Evolutionary conservation across 2,888 invertebrate genomes (phyloP).

Genomic region (Leistus spinibarbis): DNA sequence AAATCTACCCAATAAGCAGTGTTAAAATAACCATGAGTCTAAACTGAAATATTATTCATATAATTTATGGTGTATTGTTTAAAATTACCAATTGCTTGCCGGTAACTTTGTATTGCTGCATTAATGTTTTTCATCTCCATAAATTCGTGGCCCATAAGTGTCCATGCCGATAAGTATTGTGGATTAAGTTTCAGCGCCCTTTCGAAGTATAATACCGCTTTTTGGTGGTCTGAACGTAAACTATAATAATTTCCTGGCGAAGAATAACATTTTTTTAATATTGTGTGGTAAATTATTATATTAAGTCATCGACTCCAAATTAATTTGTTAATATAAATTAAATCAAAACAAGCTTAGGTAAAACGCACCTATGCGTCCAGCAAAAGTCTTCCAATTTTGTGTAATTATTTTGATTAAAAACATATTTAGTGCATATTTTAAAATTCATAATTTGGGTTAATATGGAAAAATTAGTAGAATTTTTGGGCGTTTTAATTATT

Average conservation of each 20-base stretch:
- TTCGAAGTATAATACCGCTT: constrained; percentile 97
- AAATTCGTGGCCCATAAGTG: constrained; percentile 97
- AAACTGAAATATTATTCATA: neutral
- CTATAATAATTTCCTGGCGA: constrained; percentile 93
- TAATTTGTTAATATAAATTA: no score
- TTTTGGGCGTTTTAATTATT: neutral
- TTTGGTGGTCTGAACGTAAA: constrained; percentile 92
- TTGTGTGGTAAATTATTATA: no score
- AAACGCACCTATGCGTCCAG: neutral
- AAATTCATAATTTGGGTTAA: neutral
- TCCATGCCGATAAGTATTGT: constrained; percentile 95
- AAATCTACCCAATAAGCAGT: no score
- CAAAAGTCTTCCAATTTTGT: no score
- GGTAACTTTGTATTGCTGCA: constrained; percentile 97
- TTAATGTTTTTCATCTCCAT: constrained; percentile 98
- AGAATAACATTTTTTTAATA: no score
- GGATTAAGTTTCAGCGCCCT: constrained; percentile 93
- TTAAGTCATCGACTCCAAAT: no score
- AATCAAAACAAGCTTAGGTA: neutral
- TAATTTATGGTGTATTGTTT: no score
- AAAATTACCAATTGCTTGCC: constrained; percentile 88
- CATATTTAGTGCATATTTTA: no score
- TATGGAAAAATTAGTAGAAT: constrained; percentile 6
- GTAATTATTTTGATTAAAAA: neutral
- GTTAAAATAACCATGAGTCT: neutral